These are phyloP conservation scores for Myotis brandtii DNA, from an alignment of 2,113 vertebrate species.

Conservation along the genomic window DNA sequence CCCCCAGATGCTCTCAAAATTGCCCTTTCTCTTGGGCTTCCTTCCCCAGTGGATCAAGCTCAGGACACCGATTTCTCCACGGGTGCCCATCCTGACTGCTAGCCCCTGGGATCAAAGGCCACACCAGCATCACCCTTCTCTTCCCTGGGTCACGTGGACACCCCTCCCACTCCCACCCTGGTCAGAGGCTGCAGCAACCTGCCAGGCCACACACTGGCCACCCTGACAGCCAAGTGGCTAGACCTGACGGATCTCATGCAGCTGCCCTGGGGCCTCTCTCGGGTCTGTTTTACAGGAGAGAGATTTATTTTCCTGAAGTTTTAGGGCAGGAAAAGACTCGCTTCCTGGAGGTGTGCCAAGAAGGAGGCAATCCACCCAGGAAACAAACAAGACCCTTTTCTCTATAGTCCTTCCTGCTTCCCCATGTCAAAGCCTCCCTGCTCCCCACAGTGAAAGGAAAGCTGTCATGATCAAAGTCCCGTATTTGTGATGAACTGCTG, in stretches of 20 bases:
- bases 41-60: neutral
- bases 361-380: slow-evolving; percentile 79
- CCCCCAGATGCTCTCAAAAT: neutral
- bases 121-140: neutral
- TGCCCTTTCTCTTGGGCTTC: neutral
- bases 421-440: slow-evolving; percentile 66
- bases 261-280: slow-evolving; percentile 53
- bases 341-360: slow-evolving; percentile 72
- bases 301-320: slow-evolving; percentile 77
- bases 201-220: slow-evolving; percentile 35
- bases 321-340: slow-evolving; percentile 75
- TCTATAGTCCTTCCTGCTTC: slow-evolving; percentile 72
- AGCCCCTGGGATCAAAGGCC: neutral
- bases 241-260: slow-evolving; percentile 2
- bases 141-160: neutral
- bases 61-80: neutral
- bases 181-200: neutral
- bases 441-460: slow-evolving; percentile 68
- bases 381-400: slow-evolving; percentile 77
- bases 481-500: slow-evolving; percentile 66
- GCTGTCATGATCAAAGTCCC: slow-evolving; percentile 77
- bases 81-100: neutral
- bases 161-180: neutral
- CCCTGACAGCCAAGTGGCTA: neutral
- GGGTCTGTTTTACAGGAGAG: slow-evolving; percentile 54